phyloP scores from a whole-genome alignment of 2,888 invertebrate species.

The Amiota mariae region DNA sequence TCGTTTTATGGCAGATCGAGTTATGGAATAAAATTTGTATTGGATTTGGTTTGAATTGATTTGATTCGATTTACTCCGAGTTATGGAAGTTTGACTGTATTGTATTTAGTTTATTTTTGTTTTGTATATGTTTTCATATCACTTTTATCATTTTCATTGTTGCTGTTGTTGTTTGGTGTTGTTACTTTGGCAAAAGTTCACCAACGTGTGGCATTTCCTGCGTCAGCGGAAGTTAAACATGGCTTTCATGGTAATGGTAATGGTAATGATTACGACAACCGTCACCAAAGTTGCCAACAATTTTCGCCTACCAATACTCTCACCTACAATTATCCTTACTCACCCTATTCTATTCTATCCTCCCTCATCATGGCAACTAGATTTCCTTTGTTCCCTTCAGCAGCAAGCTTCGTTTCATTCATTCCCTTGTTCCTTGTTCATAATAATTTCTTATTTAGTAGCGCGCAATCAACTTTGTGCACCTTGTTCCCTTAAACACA shows the following conservation, averaged over 20 bases:
- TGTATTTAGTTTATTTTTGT: slow-evolving; percentile 4
- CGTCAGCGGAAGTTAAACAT: slow-evolving; percentile 57
- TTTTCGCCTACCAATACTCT: slow-evolving; percentile 3
- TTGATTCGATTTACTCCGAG: not conserved
- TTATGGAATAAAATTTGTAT: no score
- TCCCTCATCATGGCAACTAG: not conserved
- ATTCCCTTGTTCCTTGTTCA: slow-evolving; percentile 45
- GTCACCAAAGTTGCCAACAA: slow-evolving; percentile 35
- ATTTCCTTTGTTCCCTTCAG: not conserved
- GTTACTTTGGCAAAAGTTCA: slow-evolving; percentile 55
- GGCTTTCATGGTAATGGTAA: slow-evolving; percentile 48
- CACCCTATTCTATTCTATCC: no score
- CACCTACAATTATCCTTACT: not conserved
- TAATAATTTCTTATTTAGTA: slow-evolving; percentile 65
- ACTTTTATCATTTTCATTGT: not conserved
- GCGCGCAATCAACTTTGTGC: slow-evolving; percentile 38
- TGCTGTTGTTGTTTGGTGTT: slow-evolving; percentile 40
- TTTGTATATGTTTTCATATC: slow-evolving; percentile 3
- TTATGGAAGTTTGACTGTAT: not conserved
- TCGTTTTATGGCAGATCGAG: no score
- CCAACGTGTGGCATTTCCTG: slow-evolving; percentile 52
- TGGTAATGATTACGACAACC: slow-evolving; percentile 46
- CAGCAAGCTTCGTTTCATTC: slow-evolving; percentile 38
- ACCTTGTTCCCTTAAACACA: not conserved
- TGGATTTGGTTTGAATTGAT: no score